These are phyloP conservation scores for Drosophila nikananu DNA, from an alignment of 1,140 invertebrate species.

Conservation along the genomic window DNA sequence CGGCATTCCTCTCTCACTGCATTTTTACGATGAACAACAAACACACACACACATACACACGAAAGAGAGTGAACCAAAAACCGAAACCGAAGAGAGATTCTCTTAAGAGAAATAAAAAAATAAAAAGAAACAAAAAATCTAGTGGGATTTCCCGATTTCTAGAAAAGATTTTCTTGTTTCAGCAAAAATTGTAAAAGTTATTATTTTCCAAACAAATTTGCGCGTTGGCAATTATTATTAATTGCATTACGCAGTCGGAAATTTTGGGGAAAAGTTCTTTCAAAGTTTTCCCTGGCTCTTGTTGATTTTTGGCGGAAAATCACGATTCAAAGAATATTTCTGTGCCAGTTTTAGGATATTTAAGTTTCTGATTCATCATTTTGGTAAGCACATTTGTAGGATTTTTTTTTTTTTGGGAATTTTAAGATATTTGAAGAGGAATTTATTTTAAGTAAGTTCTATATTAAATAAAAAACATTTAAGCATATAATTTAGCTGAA, in stretches of 20 bases:
- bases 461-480: background rate
- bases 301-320: background rate
- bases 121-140: background rate
- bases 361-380: background rate
- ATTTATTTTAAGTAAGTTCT: background rate
- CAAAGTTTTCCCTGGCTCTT: constrained; percentile 1
- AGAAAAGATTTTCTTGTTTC: constrained; percentile 18
- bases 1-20: constrained; percentile 57
- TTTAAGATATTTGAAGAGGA: too few relatives aligned
- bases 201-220: constrained; percentile 5
- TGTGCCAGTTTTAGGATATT: background rate
- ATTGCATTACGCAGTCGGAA: constrained; percentile 21
- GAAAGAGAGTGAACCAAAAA: constrained; percentile 5
- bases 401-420: background rate
- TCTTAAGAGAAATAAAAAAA: constrained; percentile 15
- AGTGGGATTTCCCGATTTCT: constrained; percentile 34
- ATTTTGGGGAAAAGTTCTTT: background rate
- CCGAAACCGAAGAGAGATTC: constrained; percentile 5
- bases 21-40: constrained; percentile 5
- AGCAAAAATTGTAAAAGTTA: constrained; percentile 10
- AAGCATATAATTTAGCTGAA: too few relatives aligned
- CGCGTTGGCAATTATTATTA: constrained; percentile 8
- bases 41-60: background rate
- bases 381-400: background rate
- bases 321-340: constrained; percentile 1